Conservation (phyloP, 1,140 invertebrate species). For the Drosophila sulfurigaster region DNA sequence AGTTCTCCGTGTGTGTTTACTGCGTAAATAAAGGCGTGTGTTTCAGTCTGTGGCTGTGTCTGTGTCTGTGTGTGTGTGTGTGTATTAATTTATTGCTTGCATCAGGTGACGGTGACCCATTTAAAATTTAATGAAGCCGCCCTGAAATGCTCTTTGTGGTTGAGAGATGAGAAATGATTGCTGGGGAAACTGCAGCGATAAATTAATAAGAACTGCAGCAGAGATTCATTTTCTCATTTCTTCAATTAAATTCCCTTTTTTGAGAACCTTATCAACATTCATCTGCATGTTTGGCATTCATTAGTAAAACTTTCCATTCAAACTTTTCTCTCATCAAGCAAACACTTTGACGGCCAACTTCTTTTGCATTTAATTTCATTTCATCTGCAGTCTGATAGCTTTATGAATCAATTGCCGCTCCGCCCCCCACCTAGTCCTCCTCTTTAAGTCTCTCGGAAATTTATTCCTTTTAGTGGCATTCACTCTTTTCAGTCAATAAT, state of each 20-base stretch:
- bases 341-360: background rate
- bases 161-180: background rate
- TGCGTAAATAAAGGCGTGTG: constrained; percentile 33
- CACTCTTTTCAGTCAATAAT: constrained; percentile 52
- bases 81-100: constrained; percentile 45
- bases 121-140: constrained; percentile 43
- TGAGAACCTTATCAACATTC: background rate
- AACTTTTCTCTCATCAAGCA: background rate
- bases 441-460: background rate
- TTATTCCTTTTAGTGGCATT: background rate
- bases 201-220: background rate
- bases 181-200: background rate
- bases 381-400: constrained; percentile 13
- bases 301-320: background rate
- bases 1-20: constrained; percentile 17
- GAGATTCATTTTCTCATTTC: background rate
- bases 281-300: background rate
- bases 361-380: constrained; percentile 20
- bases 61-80: constrained; percentile 3
- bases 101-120: constrained; percentile 50
- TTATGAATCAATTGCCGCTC: constrained; percentile 35
- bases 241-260: background rate
- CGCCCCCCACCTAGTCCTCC: no score
- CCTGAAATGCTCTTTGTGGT: constrained; percentile 11
- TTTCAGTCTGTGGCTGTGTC: background rate